A percentile compares a stretch with the other conserved stretches of the same genome.
These are phyloP conservation scores for Lipotes vexillifer DNA, from an alignment of 2,113 vertebrate species.

Conservation along the genomic window DNA sequence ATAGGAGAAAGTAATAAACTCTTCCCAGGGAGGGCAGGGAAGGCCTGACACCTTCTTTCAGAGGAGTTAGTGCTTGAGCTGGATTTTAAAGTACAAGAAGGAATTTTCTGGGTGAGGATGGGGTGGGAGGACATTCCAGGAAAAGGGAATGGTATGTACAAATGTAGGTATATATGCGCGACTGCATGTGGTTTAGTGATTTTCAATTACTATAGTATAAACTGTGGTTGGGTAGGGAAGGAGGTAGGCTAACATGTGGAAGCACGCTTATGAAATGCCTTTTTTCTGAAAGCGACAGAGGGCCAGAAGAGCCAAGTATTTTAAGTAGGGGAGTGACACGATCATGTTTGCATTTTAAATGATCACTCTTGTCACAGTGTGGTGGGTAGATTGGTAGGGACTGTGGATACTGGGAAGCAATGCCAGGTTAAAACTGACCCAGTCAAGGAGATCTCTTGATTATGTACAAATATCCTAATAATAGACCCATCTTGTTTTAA, in stretches of 20 bases:
- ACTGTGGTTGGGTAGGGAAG: not conserved
- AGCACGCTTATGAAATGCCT: not conserved
- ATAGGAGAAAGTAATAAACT: constrained; percentile 49
- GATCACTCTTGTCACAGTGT: not conserved
- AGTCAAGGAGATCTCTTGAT: constrained; percentile 24
- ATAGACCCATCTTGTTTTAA: not conserved
- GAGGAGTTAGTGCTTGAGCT: constrained; percentile 14
- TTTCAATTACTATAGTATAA: not conserved
- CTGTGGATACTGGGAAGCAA: not conserved
- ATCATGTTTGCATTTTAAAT: constrained; percentile 29
- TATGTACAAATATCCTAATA: not conserved
- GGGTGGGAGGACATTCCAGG: not conserved
- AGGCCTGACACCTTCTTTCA: constrained; percentile 18
- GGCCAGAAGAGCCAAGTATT: not conserved
- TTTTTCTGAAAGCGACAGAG: not conserved
- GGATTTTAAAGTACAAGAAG: constrained; percentile 29
- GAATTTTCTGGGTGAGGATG: not conserved
- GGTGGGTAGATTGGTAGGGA: not conserved
- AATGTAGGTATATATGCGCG: not conserved
- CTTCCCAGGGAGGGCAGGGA: constrained; percentile 22
- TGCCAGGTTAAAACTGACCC: not conserved
- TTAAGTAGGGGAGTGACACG: not conserved
- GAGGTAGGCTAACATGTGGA: not conserved
- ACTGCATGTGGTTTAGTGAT: not conserved
- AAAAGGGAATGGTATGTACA: not conserved